phyloP scores from a whole-genome alignment of 2,888 invertebrate genomes.

The Meiosimyza platycephala region DNA sequence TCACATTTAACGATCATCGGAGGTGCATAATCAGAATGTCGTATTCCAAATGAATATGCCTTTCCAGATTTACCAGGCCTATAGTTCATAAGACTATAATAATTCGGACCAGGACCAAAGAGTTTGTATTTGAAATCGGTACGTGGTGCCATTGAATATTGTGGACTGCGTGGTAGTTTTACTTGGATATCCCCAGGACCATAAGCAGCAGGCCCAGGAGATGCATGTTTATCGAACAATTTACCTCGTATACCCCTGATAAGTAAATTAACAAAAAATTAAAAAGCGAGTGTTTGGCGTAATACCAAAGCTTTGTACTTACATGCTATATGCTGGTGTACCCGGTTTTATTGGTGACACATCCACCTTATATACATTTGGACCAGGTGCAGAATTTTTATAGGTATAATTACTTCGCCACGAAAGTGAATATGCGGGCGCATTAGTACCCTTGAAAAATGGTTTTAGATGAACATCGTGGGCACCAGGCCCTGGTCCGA shows the following conservation, averaged over 20 bases:
- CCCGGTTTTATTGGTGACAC: constrained; percentile 51
- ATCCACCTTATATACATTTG: constrained; percentile 58
- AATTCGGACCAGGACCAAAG: constrained; percentile 58
- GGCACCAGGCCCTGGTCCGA: constrained; percentile 62
- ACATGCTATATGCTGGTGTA: constrained; percentile 62
- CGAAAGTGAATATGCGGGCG: constrained; percentile 71
- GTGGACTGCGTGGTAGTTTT: constrained; percentile 52
- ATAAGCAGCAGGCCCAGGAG: constrained; percentile 65
- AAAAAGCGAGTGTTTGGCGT: not conserved
- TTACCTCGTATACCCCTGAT: constrained; percentile 55
- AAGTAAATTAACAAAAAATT: not conserved
- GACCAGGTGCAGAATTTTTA: constrained; percentile 56
- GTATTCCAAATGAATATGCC: constrained; percentile 61
- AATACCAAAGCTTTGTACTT: constrained; percentile 28
- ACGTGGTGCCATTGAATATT: constrained; percentile 55
- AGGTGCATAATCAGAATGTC: constrained; percentile 58
- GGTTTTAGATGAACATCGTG: constrained; percentile 56
- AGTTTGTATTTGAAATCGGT: constrained; percentile 39
- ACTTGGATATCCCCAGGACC: constrained; percentile 52
- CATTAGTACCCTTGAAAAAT: constrained; percentile 52
- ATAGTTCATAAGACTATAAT: constrained; percentile 58
- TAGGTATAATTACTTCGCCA: constrained; percentile 53
- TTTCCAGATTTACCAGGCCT: constrained; percentile 58
- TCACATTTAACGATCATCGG: constrained; percentile 65
- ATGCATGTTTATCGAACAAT: constrained; percentile 43